Percentiles rank a stretch among this genome's conserved stretches.
These are phyloP conservation scores for Amiota mariae DNA, from an alignment of 2,888 invertebrate species.

Conservation along the genomic window DNA sequence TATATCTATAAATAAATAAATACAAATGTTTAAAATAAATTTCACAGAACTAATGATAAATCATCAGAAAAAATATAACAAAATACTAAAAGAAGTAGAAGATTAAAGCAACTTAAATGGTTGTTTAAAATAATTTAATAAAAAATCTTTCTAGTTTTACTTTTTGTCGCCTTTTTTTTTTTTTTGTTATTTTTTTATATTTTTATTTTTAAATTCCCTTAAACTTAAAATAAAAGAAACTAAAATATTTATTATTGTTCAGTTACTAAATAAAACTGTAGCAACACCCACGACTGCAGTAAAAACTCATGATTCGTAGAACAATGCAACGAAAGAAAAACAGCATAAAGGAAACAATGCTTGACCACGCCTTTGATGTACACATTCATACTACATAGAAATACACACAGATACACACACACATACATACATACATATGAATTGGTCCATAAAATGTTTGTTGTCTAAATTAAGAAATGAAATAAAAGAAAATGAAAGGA, in stretches of 20 bases:
- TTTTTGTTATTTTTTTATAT: not conserved
- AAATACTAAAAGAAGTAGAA: no score
- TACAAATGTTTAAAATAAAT: no score
- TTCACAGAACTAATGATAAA: no score
- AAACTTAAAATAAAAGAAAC: not conserved
- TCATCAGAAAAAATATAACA: no score
- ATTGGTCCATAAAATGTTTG: constrained; percentile 3
- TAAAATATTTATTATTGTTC: constrained; percentile 9
- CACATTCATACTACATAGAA: not conserved
- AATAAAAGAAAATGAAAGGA: not conserved
- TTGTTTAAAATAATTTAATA: not conserved
- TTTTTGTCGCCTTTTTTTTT: not conserved
- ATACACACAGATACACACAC: not conserved
- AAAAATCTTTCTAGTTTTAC: no score
- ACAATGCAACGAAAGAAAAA: not conserved
- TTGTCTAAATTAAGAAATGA: constrained; percentile 14
- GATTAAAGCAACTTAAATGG: no score
- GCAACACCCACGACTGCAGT: constrained; percentile 5
- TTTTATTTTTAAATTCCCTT: not conserved
- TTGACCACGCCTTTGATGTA: constrained; percentile 6
- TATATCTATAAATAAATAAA: no score
- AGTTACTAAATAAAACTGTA: not conserved
- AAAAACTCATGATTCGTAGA: not conserved
- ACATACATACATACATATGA: not conserved
- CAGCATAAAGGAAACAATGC: not conserved